Conservation (phyloP, 2,888 invertebrate species). For the Dolichopus griseipennis region DNA sequence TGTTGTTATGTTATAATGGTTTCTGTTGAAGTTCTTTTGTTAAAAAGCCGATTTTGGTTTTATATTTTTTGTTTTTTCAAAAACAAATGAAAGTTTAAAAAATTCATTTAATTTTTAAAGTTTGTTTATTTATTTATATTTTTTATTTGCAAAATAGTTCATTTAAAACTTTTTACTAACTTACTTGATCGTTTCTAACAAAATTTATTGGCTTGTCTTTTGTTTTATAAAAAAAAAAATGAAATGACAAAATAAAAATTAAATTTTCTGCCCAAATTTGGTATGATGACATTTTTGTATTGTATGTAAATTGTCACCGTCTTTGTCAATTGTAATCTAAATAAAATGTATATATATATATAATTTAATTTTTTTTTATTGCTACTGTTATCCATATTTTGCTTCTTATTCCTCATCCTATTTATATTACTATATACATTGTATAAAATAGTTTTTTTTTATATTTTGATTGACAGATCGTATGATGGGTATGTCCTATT, state of each 20-base stretch:
- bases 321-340: constrained; percentile 1
- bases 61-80: too few species aligned
- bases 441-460: not conserved
- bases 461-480: not conserved
- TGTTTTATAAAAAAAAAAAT: too few species aligned
- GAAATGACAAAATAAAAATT: too few species aligned
- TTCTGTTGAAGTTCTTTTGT: not conserved
- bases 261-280: not conserved
- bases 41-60: not conserved
- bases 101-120: too few species aligned
- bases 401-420: not conserved
- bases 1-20: not conserved
- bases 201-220: too few species aligned
- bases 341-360: not conserved
- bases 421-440: too few species aligned
- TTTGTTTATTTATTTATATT: too few species aligned
- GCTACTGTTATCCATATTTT: not conserved
- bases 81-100: too few species aligned
- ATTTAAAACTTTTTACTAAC: too few species aligned
- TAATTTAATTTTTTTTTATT: not conserved
- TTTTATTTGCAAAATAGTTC: too few species aligned
- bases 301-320: constrained; percentile 10
- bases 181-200: too few species aligned
- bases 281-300: not conserved
- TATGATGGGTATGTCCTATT: too few species aligned